Conservation (phyloP, 2,113 vertebrate species). For the Gulo gulo region DNA sequence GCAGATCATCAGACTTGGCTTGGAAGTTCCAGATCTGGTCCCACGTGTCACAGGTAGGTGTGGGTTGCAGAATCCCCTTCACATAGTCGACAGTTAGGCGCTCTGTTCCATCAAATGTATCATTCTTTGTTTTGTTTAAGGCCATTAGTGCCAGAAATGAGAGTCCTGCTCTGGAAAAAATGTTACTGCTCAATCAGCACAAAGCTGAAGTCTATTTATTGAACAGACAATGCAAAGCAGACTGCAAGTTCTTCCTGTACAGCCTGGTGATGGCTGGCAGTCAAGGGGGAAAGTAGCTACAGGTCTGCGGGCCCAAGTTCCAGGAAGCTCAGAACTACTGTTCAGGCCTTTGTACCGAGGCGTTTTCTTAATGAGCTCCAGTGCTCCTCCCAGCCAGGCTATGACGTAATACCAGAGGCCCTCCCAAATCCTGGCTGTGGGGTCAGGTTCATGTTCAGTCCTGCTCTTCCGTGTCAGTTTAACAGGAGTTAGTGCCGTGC, state of each 20-base stretch:
- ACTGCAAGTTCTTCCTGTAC: too few relatives aligned
- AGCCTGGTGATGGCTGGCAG: neutral
- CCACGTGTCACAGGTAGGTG: slow-evolving; percentile 38
- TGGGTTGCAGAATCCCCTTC: slow-evolving; percentile 43
- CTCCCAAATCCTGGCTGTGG: neutral
- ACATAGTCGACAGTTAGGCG: neutral
- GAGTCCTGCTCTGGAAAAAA: neutral
- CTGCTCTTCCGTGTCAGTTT: neutral
- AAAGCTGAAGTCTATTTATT: neutral
- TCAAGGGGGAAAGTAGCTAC: neutral
- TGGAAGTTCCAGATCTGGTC: slow-evolving; percentile 61
- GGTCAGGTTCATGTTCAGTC: neutral
- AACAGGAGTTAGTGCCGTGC: neutral
- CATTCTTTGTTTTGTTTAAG: neutral
- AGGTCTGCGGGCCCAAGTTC: neutral
- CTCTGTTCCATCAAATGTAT: neutral
- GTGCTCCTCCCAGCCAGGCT: neutral
- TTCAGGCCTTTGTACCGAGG: neutral
- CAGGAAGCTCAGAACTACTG: neutral
- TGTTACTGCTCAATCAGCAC: neutral
- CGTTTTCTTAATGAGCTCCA: neutral
- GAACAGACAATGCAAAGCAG: neutral
- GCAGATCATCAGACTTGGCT: slow-evolving; percentile 63
- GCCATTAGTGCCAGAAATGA: neutral
- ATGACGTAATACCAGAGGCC: neutral